Base-by-base conservation (phyloP, 2,888 invertebrate species). In the Dasypolia templi region DNA sequence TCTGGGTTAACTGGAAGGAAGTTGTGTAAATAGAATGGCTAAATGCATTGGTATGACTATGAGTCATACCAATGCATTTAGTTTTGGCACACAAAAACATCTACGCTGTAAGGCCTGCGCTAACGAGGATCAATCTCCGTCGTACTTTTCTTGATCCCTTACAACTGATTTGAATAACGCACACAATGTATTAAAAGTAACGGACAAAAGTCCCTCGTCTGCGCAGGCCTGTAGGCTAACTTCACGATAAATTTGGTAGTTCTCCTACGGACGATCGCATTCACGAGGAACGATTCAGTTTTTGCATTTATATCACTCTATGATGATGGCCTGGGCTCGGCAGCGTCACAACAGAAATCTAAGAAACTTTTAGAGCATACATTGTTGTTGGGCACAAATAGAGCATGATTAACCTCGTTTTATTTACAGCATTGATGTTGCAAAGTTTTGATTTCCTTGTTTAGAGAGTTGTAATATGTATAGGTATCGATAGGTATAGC, bases 381-480 rank as follows among this genome's bases (percentile, higher is more conserved):
- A 46, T 58, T n/a, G 49, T 58, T n/a, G 49, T 72, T 70, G 19
- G 9, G 7, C 26, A 71, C 55, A 55, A 71, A 26, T 22, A 71
- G 26, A 55, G 26, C 26, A 71, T 70, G 71, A 56, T 49, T 78
- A 56, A 78, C 61, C 76, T 35, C 35, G 42, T 70, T 69, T 62
- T 49, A 19, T 78, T 78, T 62, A n/a, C 42, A 59, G 29, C 9
- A 51, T 44, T 49, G 14, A 58, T 53, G 77, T 59, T 59, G 51
- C 46, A 3, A 39, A 53, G 22, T 61, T 26, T 77, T 61, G 22
- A 32, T 32, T 26, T 46, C 14, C 44, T 51, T 59, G 53, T 29
- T n/a, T 46, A 63, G 26, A 0, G 39, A 26, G 26, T 42, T 22
- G n/a, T 46, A 17, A 46, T 58, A 49, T 46, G 22, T 39, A 26